Percentiles rank a stretch among this genome's conserved stretches.
These are phyloP conservation scores for Hymenochirus boettgeri DNA, from an alignment of 2,113 vertebrate species.

Conservation along the genomic window DNA sequence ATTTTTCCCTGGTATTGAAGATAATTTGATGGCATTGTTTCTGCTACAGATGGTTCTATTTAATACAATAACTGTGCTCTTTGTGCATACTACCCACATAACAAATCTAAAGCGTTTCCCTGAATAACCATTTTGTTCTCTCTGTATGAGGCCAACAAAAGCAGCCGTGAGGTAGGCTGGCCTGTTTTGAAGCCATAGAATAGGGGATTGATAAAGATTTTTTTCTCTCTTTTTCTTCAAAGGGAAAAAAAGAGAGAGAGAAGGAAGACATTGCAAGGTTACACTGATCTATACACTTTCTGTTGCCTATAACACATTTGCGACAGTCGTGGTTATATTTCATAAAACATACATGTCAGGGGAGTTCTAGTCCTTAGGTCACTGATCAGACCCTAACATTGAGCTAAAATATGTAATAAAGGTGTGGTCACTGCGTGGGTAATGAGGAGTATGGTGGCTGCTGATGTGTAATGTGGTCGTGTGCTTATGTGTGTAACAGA, in stretches of 20 bases:
- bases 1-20: slow-evolving; percentile 99
- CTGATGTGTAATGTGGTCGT: too few species aligned
- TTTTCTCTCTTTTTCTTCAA: slow-evolving; percentile 51
- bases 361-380: too few species aligned
- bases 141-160: slow-evolving; percentile 98
- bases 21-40: slow-evolving; percentile 99
- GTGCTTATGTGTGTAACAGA: too few species aligned
- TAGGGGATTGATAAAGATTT: slow-evolving; percentile 98
- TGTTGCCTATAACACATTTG: too few species aligned
- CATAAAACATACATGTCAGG: too few species aligned
- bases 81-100: slow-evolving; percentile 98
- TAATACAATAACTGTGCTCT: slow-evolving; percentile 99
- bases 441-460: too few species aligned
- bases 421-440: too few species aligned
- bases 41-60: slow-evolving; percentile 99
- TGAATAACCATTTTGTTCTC: slow-evolving; percentile 99
- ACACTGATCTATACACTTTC: slow-evolving; percentile 73
- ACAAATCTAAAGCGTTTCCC: slow-evolving; percentile 98
- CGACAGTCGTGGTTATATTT: too few species aligned
- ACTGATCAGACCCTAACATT: too few species aligned
- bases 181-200: slow-evolving; percentile 97
- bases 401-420: too few species aligned
- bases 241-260: slow-evolving; percentile 39
- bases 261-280: slow-evolving; percentile 83
- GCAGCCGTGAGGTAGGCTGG: slow-evolving; percentile 98